Evolutionary conservation across 92 coral and sea anemone genomes (phyloP), one percentile per base, ranked within the genome.

Genomic region (Pocillopora grandis): DNA sequence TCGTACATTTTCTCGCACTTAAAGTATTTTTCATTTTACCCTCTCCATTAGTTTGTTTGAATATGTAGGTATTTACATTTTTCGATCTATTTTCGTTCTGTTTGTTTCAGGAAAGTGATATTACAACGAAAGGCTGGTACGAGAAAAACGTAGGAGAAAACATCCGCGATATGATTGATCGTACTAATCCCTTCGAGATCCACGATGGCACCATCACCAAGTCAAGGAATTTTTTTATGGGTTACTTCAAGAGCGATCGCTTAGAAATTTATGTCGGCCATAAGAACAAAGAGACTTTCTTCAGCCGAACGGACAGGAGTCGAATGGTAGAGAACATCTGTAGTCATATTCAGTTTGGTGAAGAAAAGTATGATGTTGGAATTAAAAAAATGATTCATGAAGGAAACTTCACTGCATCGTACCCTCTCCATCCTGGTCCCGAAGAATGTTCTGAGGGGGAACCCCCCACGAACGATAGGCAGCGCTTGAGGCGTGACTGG

Each of bases 391-490:
- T 97, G 63, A 71, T 93, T 19, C 96, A 89, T 74, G 86, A 92
- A 11, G 91, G 91, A 37, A 87, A 94, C 74, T 94, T 94, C 71
- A 78, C 86, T 37, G 93, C 98, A 1, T 90, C 93, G 71, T 97
- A 94, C 89, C 98, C 99, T 12, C 88, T 94, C 37, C 99, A 97
- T 88, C 88, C 91, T 37, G 99, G 99, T 13, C 88, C 94, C 10
- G 96, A 93, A 72, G 96, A 92, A 59, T 57, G 86, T 74, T 86
- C 94, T 18, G 66, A 86, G 71, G 97, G 86, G 19, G 87, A 84
- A 16, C 71, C 62, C 2, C 98, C 99, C 70, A 59, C 87, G 9
- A 88, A 84, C 78, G 84, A 83, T 56, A 89, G 99, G 58, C 99
- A 97, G 77, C 78, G 80, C 35, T 86, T 97, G 75, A 83, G 98